Evolutionary conservation across 2,797 vertebrate species (phyloP).

Genomic region (Scomberomorus guttatus): DNA sequence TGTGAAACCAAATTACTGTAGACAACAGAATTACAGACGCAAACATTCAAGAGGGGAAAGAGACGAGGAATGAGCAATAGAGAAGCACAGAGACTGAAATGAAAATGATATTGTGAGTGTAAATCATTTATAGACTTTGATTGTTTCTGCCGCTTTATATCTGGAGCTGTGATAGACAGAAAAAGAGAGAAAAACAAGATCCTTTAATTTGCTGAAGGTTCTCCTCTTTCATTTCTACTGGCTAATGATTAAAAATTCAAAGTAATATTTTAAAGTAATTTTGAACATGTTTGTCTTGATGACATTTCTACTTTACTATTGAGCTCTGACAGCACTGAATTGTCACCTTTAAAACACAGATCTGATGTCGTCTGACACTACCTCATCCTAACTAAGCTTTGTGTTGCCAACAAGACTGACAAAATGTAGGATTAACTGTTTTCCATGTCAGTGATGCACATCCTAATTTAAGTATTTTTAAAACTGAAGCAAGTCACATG

Average conservation of each 20-base stretch:
- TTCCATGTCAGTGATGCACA: background rate
- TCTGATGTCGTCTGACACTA: too few species aligned
- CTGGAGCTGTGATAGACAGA: constrained; percentile 9
- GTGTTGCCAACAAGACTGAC: background rate
- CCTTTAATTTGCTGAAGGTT: too few species aligned
- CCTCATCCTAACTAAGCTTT: background rate
- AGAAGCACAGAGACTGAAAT: constrained; percentile 36
- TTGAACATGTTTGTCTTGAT: too few species aligned
- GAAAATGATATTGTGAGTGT: constrained; percentile 57
- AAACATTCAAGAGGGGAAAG: constrained; percentile 26
- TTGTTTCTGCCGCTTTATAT: constrained; percentile 54
- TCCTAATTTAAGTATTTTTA: background rate
- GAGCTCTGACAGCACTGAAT: too few species aligned
- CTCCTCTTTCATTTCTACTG: too few species aligned
- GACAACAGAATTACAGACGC: constrained; percentile 63
- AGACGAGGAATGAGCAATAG: constrained; percentile 19
- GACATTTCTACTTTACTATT: too few species aligned
- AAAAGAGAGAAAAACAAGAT: background rate
- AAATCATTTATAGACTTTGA: constrained; percentile 49
- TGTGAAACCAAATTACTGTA: constrained; percentile 71
- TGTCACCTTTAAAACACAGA: too few species aligned
- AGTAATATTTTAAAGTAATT: too few species aligned
- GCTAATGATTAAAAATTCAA: too few species aligned
- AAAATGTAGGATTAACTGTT: too few species aligned
- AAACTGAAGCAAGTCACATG: too few species aligned